Evolutionary conservation across 2,113 vertebrate species (phyloP).

Genomic region (Falcunculus frontatus): DNA sequence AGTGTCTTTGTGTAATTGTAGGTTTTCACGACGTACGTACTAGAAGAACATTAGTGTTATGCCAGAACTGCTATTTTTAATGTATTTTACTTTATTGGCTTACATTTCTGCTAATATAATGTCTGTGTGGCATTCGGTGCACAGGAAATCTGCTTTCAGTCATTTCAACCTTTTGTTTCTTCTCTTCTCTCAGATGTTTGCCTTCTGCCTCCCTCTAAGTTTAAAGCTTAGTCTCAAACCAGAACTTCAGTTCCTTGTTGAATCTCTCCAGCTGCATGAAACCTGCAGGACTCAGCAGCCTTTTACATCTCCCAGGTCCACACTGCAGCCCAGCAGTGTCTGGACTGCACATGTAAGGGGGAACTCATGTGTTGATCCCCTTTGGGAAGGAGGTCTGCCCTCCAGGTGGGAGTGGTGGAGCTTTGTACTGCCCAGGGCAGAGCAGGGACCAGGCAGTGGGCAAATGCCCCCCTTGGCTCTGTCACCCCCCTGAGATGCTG

Average conservation of each 20-base stretch:
- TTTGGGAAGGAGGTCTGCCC: background rate
- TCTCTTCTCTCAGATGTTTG: background rate
- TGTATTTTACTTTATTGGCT: background rate
- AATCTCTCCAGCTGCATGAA: background rate
- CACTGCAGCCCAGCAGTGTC: background rate
- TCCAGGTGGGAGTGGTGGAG: background rate
- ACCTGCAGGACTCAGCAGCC: background rate
- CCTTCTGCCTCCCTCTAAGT: background rate
- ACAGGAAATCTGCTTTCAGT: background rate
- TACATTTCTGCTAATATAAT: background rate
- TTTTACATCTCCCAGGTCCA: background rate
- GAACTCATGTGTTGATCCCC: background rate
- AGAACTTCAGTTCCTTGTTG: background rate
- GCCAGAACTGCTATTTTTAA: background rate
- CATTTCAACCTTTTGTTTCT: background rate
- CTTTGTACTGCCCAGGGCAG: background rate
- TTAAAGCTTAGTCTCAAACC: background rate
- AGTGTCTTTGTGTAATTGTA: background rate
- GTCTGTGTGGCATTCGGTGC: background rate
- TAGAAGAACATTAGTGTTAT: background rate
- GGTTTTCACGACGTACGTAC: fast-evolving
- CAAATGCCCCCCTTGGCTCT: background rate
- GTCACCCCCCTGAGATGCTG: background rate
- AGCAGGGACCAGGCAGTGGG: background rate
- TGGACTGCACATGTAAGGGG: background rate